Percentiles rank a stretch among this genome's conserved stretches.
phyloP scores from a whole-genome alignment of 2,888 invertebrate species.

The Trichopria drosophilae region DNA sequence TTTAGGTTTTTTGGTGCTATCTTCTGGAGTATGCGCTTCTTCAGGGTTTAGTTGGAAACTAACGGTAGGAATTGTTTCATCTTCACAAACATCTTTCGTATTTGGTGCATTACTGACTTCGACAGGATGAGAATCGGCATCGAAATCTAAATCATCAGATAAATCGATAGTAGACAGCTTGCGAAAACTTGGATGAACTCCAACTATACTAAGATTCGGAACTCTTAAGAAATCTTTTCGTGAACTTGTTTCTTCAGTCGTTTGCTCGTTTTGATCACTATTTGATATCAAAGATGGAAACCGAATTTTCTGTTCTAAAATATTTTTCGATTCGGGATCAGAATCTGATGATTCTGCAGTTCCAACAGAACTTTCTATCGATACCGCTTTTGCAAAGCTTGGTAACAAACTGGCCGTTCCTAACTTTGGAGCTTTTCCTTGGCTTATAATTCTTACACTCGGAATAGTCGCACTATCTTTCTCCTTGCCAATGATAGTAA shows the following conservation, averaged over 20 bases:
- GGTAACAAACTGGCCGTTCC: constrained; percentile 27
- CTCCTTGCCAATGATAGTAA: too few species aligned
- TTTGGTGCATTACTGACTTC: too few species aligned
- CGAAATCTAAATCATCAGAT: too few species aligned
- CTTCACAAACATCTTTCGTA: too few species aligned
- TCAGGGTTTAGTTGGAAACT: too few species aligned
- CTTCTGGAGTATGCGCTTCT: too few species aligned
- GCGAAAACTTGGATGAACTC: constrained; percentile 42
- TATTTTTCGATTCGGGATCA: constrained; percentile 9
- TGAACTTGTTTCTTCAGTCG: not conserved
- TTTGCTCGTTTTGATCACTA: not conserved
- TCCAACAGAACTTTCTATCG: constrained; percentile 24
- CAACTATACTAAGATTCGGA: constrained; percentile 43
- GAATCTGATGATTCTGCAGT: constrained; percentile 22
- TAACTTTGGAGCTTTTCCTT: constrained; percentile 32
- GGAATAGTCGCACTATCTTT: too few species aligned
- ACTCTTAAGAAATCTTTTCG: constrained; percentile 34
- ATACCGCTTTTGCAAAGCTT: constrained; percentile 30
- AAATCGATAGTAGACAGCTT: constrained; percentile 37
- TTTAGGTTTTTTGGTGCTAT: not conserved
- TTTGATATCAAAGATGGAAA: not conserved
- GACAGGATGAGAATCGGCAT: too few species aligned
- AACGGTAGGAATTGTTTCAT: too few species aligned
- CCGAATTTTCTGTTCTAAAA: too few species aligned
- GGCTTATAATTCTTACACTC: too few species aligned